A percentile compares a stretch with the other conserved stretches of the same genome.
Evolutionary conservation across 2,113 vertebrate genomes (phyloP).

Genomic region (Lycocorax pyrrhopterus): DNA sequence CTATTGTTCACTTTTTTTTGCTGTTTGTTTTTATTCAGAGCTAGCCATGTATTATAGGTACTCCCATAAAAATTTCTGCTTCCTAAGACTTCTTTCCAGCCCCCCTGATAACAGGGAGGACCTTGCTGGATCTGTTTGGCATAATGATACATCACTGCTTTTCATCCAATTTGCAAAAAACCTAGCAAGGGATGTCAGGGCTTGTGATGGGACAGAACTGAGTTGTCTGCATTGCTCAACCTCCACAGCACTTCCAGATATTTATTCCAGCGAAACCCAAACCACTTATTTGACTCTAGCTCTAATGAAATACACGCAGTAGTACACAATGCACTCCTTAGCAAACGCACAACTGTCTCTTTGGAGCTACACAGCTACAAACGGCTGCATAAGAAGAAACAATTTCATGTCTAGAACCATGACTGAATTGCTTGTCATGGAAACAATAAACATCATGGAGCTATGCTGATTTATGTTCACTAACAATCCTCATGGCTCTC

Average conservation of each 20-base stretch:
- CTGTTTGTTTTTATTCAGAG: not conserved
- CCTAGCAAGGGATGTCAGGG: not conserved
- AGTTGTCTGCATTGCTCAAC: not conserved
- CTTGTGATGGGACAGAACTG: not conserved
- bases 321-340: not conserved
- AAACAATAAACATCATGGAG: not conserved
- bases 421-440: not conserved
- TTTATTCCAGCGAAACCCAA: not conserved
- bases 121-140: not conserved
- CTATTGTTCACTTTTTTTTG: not conserved
- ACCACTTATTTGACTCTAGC: not conserved
- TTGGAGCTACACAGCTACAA: not conserved
- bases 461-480: accelerated
- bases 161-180: not conserved
- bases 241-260: not conserved
- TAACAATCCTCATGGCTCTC: not conserved
- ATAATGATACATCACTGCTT: not conserved
- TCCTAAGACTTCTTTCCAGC: not conserved
- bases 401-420: not conserved
- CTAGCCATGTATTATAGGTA: not conserved
- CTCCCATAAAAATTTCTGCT: not conserved
- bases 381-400: not conserved
- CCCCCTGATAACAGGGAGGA: not conserved
- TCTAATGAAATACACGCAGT: not conserved
- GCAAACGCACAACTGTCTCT: not conserved